A percentile compares a stretch with the other conserved stretches of the same genome.
phyloP scores from a whole-genome alignment of 2,888 invertebrate genomes.

The Brachyptera risi region DNA sequence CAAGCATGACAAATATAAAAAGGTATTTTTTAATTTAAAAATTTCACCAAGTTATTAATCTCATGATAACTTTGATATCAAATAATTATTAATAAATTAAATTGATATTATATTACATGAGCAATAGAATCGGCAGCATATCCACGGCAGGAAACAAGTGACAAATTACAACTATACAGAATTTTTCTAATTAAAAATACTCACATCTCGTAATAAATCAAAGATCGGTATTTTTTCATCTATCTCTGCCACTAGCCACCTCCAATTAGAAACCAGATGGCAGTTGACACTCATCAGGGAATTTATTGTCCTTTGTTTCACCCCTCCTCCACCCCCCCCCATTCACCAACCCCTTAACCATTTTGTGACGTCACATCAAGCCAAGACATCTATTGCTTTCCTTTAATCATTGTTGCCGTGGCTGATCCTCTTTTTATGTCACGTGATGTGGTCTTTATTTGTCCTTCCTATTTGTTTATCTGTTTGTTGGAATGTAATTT shows the following conservation, averaged over 20 bases:
- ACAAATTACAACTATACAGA: no score
- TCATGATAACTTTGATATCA: no score
- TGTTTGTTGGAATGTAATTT: constrained; percentile 18
- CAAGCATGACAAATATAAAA: no score
- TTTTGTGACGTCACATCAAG: background rate
- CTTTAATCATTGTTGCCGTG: constrained; percentile 16
- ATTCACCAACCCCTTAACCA: background rate
- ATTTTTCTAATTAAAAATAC: no score
- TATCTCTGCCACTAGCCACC: no score
- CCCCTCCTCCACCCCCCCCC: background rate
- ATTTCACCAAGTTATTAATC: no score
- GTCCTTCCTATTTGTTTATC: constrained; percentile 17
- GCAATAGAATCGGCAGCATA: no score
- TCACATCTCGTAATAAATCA: no score
- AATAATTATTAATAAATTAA: no score
- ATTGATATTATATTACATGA: no score
- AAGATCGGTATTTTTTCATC: constrained; percentile 13
- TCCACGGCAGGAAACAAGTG: no score
- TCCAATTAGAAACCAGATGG: constrained; percentile 5
- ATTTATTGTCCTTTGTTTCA: constrained; percentile 13
- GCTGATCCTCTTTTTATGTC: constrained; percentile 14
- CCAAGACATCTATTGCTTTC: constrained; percentile 14
- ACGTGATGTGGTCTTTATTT: constrained; percentile 17
- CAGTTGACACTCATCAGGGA: background rate
- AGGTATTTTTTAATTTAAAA: no score